Conservation (phyloP, 2,888 invertebrate genomes). For the Epinotia bilunana region DNA sequence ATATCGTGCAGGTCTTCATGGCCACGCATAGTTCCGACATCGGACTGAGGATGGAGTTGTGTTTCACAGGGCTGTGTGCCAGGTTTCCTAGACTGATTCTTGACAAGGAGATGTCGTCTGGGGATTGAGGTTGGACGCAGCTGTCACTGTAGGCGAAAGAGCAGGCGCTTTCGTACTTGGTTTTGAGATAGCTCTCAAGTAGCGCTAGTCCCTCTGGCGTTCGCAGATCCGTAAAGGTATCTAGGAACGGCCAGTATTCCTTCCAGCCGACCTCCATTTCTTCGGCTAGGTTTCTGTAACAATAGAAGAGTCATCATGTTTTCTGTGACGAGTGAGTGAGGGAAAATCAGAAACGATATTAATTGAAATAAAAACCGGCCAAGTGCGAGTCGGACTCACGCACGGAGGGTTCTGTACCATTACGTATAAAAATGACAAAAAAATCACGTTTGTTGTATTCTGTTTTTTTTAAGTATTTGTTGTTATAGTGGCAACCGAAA, state of each 20-base stretch:
- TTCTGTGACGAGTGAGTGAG: not conserved
- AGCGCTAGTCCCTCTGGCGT: slow-evolving; percentile 88
- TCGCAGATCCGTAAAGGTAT: slow-evolving; percentile 91
- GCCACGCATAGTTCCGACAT: slow-evolving; percentile 85
- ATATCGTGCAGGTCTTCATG: slow-evolving; percentile 82
- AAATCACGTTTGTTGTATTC: too few relatives aligned
- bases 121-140: slow-evolving; percentile 60
- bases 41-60: slow-evolving; percentile 74
- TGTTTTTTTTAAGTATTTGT: too few relatives aligned
- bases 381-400: too few relatives aligned
- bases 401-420: too few relatives aligned
- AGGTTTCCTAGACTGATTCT: slow-evolving; percentile 63
- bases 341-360: too few relatives aligned
- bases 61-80: slow-evolving; percentile 55
- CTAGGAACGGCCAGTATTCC: slow-evolving; percentile 97
- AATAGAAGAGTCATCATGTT: slow-evolving; percentile 1
- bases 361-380: too few relatives aligned
- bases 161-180: slow-evolving; percentile 78
- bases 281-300: slow-evolving; percentile 86
- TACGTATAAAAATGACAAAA: too few relatives aligned
- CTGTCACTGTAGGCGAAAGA: slow-evolving; percentile 72
- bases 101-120: slow-evolving; percentile 68
- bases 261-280: slow-evolving; percentile 92
- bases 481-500: too few relatives aligned
- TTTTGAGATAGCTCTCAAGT: slow-evolving; percentile 89